A percentile compares a stretch with the other conserved stretches of the same genome.
Conservation (phyloP, 2,113 vertebrate genomes). For the Psilopsiagon aymara region DNA sequence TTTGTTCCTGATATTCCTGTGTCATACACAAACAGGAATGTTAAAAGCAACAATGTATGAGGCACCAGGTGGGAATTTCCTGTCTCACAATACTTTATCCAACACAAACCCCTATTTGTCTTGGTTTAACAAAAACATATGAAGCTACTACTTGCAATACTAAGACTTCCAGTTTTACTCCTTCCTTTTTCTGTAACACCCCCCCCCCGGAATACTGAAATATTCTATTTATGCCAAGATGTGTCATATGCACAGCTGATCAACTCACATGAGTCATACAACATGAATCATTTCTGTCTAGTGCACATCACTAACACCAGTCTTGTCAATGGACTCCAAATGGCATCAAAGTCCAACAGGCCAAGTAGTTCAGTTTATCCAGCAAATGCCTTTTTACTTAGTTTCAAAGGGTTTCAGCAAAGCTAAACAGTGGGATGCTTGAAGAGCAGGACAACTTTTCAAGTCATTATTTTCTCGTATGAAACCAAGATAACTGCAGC, state of each 20-base stretch:
- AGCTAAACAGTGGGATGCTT: not conserved
- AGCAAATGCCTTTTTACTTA: not conserved
- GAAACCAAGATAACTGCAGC: not conserved
- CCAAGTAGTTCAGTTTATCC: not conserved
- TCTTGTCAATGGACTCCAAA: not conserved
- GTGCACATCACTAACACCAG: not conserved
- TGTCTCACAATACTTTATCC: not conserved
- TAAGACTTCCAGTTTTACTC: not conserved
- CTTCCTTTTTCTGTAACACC: not conserved
- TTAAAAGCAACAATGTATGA: conserved; percentile 5
- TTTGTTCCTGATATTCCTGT: conserved; percentile 22
- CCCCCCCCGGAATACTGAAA: not conserved
- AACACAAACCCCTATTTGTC: not conserved
- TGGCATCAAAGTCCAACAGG: not conserved
- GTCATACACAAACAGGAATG: not conserved
- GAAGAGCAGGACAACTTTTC: not conserved
- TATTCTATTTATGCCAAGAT: not conserved
- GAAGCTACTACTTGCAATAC: not conserved
- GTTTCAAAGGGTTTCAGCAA: not conserved
- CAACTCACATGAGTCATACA: not conserved
- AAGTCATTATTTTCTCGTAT: not conserved
- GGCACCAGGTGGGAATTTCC: conserved; percentile 51
- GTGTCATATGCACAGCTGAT: not conserved
- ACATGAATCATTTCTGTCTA: not conserved
- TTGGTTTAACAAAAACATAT: not conserved